These are phyloP conservation scores for Podarcis cretensis DNA, from an alignment of 2,113 vertebrate species.

Conservation along the genomic window DNA sequence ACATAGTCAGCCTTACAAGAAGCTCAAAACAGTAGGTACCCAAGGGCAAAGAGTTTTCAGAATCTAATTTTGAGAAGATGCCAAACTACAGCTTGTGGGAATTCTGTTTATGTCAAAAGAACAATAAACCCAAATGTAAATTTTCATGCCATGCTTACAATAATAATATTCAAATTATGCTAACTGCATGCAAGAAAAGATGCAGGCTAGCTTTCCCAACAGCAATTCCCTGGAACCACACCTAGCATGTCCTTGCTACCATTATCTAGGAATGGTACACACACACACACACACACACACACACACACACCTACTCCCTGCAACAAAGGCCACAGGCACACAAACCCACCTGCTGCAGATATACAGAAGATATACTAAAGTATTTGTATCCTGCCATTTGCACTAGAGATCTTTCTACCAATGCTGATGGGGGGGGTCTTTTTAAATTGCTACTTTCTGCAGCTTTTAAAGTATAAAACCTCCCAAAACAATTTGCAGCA, in stretches of 20 bases:
- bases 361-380: background rate
- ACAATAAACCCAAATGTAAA: background rate
- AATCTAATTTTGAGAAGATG: background rate
- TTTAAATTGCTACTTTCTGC: background rate
- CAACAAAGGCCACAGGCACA: background rate
- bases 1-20: background rate
- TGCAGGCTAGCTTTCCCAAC: background rate
- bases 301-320: background rate
- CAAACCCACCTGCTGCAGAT: background rate
- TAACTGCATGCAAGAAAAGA: background rate
- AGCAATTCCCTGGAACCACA: background rate
- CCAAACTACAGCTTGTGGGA: background rate
- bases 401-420: background rate
- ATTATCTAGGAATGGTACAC: background rate
- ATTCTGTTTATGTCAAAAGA: background rate
- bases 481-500: background rate
- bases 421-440: background rate
- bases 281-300: too few species aligned
- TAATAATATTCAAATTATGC: background rate
- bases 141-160: background rate
- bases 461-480: background rate
- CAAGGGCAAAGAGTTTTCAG: background rate
- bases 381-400: background rate
- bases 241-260: background rate
- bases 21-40: fast-evolving